Evolutionary conservation across 2,113 vertebrate genomes (phyloP).

Genomic region (Gavialis gangeticus): DNA sequence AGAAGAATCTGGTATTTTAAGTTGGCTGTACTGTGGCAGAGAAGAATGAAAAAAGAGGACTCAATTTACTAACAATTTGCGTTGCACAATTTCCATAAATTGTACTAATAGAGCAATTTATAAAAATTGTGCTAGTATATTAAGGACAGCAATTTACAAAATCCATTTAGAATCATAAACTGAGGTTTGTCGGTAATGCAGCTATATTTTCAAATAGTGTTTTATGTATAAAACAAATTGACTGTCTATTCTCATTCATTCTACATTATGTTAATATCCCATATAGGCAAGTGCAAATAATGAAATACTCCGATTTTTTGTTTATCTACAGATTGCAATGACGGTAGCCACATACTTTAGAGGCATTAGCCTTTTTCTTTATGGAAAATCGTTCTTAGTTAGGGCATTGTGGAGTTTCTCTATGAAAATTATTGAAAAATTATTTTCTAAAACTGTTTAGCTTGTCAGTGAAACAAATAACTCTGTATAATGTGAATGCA

Average conservation of each 20-base stretch:
- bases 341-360: slow-evolving; percentile 8
- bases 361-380: not conserved
- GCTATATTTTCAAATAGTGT: slow-evolving; percentile 47
- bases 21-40: slow-evolving; percentile 23
- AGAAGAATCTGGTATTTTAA: slow-evolving; percentile 39
- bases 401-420: not conserved
- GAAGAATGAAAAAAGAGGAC: slow-evolving; percentile 47
- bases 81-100: slow-evolving; percentile 66
- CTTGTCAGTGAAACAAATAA: not conserved
- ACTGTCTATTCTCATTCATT: slow-evolving; percentile 50
- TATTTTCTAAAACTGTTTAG: slow-evolving; percentile 22
- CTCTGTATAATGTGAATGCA: slow-evolving; percentile 16
- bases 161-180: slow-evolving; percentile 67
- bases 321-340: slow-evolving; percentile 27
- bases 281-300: slow-evolving; percentile 23
- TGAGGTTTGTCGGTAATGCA: slow-evolving; percentile 47
- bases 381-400: slow-evolving; percentile 30
- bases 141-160: slow-evolving; percentile 62
- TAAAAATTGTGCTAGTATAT: slow-evolving; percentile 64
- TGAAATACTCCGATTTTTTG: slow-evolving; percentile 32
- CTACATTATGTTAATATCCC: slow-evolving; percentile 9
- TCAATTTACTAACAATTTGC: slow-evolving; percentile 60
- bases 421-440: slow-evolving; percentile 32
- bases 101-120: slow-evolving; percentile 70
- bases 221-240: slow-evolving; percentile 62